Conservation (phyloP, 1,140 invertebrate genomes). For the Hycleus cichorii region DNA sequence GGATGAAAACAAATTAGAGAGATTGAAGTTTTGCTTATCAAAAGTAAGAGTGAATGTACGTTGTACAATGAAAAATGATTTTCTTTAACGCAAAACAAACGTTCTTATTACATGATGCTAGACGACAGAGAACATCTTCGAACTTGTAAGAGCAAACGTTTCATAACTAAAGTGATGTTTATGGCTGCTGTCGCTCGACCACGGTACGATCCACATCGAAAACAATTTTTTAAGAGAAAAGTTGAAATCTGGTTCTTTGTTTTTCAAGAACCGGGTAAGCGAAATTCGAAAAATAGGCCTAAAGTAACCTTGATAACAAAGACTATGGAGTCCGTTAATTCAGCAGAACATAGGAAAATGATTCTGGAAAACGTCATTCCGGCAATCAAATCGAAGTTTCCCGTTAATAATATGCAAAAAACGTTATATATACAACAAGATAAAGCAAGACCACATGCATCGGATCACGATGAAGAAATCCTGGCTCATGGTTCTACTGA, state of each 20-base stretch:
- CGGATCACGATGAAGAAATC: conserved; percentile 5
- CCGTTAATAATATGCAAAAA: neutral
- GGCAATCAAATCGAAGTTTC: conserved; percentile 10
- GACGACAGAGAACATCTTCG: conserved; percentile 2
- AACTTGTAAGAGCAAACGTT: conserved; percentile 8
- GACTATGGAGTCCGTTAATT: conserved; percentile 2
- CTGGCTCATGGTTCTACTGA: conserved; percentile 1
- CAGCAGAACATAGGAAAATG: conserved; percentile 9
- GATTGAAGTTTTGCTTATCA: conserved; percentile 9
- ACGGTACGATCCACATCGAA: neutral
- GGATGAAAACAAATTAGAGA: conserved; percentile 4
- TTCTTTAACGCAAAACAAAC: conserved; percentile 10
- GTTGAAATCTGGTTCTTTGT: neutral
- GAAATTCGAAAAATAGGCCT: neutral
- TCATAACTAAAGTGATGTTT: conserved; percentile 15
- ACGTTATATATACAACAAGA: conserved; percentile 4
- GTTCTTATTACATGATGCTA: conserved; percentile 11
- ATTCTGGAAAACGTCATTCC: conserved; percentile 13
- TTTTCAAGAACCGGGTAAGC: conserved; percentile 3
- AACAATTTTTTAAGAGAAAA: neutral
- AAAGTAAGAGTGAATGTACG: conserved; percentile 5
- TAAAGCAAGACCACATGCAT: conserved; percentile 5
- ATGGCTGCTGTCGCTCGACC: conserved; percentile 7
- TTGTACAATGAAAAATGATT: conserved; percentile 13
- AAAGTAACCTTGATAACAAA: conserved; percentile 5